phyloP scores from a whole-genome alignment of 2,888 invertebrate genomes.

The Thereva unica region DNA sequence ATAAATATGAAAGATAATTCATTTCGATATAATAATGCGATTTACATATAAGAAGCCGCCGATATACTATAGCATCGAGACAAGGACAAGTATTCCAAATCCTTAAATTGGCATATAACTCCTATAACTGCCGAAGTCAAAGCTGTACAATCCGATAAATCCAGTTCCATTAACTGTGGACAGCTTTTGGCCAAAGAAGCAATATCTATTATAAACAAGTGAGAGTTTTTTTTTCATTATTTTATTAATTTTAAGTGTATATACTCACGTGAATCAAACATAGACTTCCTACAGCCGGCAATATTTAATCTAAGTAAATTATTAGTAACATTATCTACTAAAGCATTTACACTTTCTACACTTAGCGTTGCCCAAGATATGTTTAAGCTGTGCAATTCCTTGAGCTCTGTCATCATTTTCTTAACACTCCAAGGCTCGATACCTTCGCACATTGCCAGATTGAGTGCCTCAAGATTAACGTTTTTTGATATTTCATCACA shows the following conservation, averaged over 20 bases:
- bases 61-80: constrained; percentile 82
- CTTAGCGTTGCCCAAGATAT: constrained; percentile 79
- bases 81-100: constrained; percentile 75
- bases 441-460: constrained; percentile 81
- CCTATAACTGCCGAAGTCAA: constrained; percentile 67
- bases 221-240: not conserved
- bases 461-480: constrained; percentile 73
- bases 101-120: constrained; percentile 62
- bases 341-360: constrained; percentile 63
- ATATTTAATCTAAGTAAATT: constrained; percentile 76
- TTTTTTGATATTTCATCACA: constrained; percentile 72
- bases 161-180: constrained; percentile 76
- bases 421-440: constrained; percentile 68
- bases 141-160: constrained; percentile 83
- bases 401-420: constrained; percentile 62
- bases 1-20: constrained; percentile 39
- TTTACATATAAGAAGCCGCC: constrained; percentile 70
- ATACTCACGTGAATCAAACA: constrained; percentile 74
- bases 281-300: constrained; percentile 76
- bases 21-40: not conserved
- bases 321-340: constrained; percentile 67
- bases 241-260: not conserved
- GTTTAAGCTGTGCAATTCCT: constrained; percentile 66
- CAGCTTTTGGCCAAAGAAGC: constrained; percentile 67
- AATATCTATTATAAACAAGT: constrained; percentile 67